Percentiles rank a stretch among this genome's conserved stretches.
phyloP scores from a whole-genome alignment of 92 coral and sea anemone species.

The Umimayanthus kanabou region DNA sequence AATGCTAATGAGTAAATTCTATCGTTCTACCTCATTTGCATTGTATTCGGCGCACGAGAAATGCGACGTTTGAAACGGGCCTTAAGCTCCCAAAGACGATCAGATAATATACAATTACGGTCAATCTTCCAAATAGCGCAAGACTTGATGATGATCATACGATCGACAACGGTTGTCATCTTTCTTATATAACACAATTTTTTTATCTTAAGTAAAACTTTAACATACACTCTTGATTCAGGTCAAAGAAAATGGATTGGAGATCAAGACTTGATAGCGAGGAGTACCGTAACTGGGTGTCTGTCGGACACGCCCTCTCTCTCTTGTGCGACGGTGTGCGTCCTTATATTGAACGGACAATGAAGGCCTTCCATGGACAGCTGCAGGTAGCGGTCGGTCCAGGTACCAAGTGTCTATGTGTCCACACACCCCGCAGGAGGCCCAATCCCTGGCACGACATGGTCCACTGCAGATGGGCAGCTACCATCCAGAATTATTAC shows the following conservation, averaged over 20 bases:
- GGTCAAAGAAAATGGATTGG: conserved; percentile 18
- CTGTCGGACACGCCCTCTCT: conserved; percentile 72
- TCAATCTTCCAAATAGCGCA: too few species aligned
- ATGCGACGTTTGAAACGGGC: too few species aligned
- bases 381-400: conserved; percentile 38
- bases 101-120: too few species aligned
- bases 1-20: too few species aligned
- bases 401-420: conserved; percentile 54
- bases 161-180: too few species aligned
- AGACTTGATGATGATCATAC: too few species aligned
- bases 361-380: conserved; percentile 56
- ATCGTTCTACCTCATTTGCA: too few species aligned
- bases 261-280: conserved; percentile 28
- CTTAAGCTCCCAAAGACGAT: too few species aligned
- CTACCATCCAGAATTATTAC: conserved; percentile 7
- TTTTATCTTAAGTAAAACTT: too few species aligned
- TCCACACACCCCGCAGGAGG: conserved; percentile 28
- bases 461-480: conserved; percentile 19
- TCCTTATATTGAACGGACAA: conserved; percentile 55
- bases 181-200: too few species aligned
- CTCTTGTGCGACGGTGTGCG: conserved; percentile 65
- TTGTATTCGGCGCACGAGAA: too few species aligned
- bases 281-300: conserved; percentile 77
- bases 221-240: not conserved
- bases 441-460: conserved; percentile 10